Percentiles rank a stretch among this genome's conserved stretches.
Evolutionary conservation across 2,797 vertebrate genomes (phyloP).

Genomic region (Kryptolebias ocellatus): DNA sequence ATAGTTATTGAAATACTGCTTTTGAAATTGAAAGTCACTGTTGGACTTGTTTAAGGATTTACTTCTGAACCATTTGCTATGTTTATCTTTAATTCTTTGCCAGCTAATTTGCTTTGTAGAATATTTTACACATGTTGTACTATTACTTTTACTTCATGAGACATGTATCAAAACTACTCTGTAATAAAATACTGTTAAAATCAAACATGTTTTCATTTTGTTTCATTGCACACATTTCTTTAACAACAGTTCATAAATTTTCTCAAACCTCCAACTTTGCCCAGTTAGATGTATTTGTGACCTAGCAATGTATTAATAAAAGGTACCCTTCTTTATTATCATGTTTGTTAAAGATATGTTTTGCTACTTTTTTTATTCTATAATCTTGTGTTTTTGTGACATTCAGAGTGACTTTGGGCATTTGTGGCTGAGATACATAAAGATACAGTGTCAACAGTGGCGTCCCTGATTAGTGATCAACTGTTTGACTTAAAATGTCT

Average conservation of each 20-base stretch:
- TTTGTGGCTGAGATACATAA: too few relatives aligned
- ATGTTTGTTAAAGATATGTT: too few relatives aligned
- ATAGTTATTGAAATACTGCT: not conserved
- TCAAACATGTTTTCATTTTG: not conserved
- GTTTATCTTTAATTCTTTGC: not conserved
- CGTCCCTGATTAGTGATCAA: not conserved
- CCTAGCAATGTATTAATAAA: too few relatives aligned
- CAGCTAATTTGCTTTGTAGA: not conserved
- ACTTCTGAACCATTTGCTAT: constrained; percentile 2
- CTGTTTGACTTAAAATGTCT: not conserved
- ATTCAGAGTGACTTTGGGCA: too few relatives aligned
- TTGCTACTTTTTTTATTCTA: too few relatives aligned
- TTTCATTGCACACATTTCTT: not conserved
- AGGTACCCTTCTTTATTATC: too few relatives aligned
- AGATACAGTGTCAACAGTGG: too few relatives aligned
- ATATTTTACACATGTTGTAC: constrained; percentile 4
- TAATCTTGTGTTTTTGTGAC: too few relatives aligned
- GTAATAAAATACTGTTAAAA: not conserved
- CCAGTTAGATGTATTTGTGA: too few relatives aligned
- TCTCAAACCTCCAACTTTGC: not conserved
- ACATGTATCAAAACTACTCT: constrained; percentile 12
- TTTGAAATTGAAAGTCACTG: not conserved
- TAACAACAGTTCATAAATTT: not conserved
- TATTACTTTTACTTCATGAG: constrained; percentile 8
- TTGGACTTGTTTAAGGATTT: not conserved